Percentiles rank a stretch among this genome's conserved stretches.
Evolutionary conservation across 2,888 invertebrate species (phyloP).

Genomic region (Drosophila atripex): DNA sequence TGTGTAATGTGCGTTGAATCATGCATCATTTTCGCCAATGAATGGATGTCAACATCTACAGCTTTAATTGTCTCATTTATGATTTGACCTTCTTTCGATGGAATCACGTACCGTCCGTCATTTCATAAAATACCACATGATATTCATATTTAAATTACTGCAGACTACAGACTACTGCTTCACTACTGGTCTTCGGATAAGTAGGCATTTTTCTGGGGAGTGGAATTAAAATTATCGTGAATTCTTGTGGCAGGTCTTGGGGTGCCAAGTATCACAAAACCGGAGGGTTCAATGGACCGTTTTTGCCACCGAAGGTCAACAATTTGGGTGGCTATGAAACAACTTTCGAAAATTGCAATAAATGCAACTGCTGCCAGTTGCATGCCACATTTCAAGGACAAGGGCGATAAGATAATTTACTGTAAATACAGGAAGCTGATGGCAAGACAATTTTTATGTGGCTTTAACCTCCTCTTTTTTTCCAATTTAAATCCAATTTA

Average conservation of each 20-base stretch:
- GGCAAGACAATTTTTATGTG: background rate
- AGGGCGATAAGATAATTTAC: conserved; percentile 51
- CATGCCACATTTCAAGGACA: conserved; percentile 51
- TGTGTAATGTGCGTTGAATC: conserved; percentile 52
- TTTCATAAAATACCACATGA: background rate
- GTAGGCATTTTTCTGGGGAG: conserved; percentile 7
- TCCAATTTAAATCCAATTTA: background rate
- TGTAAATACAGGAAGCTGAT: conserved; percentile 11
- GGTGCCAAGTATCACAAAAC: conserved; percentile 1
- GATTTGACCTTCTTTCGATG: conserved; percentile 50
- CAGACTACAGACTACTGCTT: too few species aligned
- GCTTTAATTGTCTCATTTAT: conserved; percentile 26
- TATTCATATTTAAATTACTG: conserved; percentile 25
- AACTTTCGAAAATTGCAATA: conserved; percentile 66
- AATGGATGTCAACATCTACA: conserved; percentile 23
- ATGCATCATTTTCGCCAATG: conserved; percentile 54
- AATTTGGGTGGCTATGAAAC: conserved; percentile 58
- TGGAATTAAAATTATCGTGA: background rate
- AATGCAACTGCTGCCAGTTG: conserved; percentile 42
- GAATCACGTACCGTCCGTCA: conserved; percentile 20
- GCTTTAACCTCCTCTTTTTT: background rate
- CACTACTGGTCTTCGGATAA: conserved; percentile 16
- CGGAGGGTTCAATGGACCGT: conserved; percentile 59
- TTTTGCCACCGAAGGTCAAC: conserved; percentile 51
- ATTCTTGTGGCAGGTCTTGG: background rate